Conservation (phyloP, 2,888 invertebrate genomes). For the Cecidostiba fungosa region DNA sequence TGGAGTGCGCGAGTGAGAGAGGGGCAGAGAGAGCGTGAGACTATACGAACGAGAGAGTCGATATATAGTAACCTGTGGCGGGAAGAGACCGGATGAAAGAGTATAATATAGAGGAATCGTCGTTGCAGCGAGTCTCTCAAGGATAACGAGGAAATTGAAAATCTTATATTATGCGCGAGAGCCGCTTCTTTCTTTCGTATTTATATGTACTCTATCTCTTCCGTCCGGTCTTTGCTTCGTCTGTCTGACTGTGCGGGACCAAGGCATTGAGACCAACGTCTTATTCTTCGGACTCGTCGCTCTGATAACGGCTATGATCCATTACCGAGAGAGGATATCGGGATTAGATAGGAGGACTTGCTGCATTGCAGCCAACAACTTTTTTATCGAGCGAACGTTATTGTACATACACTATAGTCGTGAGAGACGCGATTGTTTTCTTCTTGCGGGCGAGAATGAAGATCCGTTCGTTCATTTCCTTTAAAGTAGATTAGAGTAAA, state of each 20-base stretch:
- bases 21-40: conserved; percentile 56
- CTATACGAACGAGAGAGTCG: conserved; percentile 26
- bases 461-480: too few relatives aligned
- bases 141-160: conserved; percentile 76
- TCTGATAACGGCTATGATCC: background rate
- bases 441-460: too few relatives aligned
- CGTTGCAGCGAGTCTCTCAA: conserved; percentile 60
- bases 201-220: too few relatives aligned
- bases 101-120: conserved; percentile 32
- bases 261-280: background rate
- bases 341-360: background rate
- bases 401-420: too few relatives aligned
- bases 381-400: background rate
- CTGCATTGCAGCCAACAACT: background rate
- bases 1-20: conserved; percentile 66
- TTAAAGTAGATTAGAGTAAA: too few relatives aligned
- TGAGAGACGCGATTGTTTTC: too few relatives aligned
- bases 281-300: background rate
- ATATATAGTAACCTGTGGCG: background rate
- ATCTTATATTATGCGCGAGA: conserved; percentile 68
- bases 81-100: conserved; percentile 37
- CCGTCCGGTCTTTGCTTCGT: background rate
- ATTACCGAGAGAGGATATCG: background rate
- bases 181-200: conserved; percentile 30
- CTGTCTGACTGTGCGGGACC: background rate